Evolutionary conservation across 37 sponge, comb jelly and placozoan species (phyloP).

Genomic region (Haliclona indistincta): DNA sequence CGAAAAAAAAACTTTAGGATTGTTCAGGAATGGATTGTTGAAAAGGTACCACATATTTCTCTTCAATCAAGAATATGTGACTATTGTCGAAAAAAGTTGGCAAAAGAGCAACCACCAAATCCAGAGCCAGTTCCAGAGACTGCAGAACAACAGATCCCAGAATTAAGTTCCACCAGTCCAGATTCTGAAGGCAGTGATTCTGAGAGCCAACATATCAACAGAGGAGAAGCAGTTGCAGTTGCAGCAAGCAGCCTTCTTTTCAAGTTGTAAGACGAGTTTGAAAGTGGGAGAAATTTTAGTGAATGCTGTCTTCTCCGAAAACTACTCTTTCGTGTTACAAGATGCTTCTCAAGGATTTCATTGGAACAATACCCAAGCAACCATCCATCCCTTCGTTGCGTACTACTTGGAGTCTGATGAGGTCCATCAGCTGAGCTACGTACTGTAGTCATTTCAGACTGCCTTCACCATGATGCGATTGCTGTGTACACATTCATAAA

Average conservation of each 20-base stretch:
- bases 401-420: slow-evolving; percentile 14
- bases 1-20: slow-evolving; percentile 5
- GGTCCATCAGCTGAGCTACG: slow-evolving; percentile 24
- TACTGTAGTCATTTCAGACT: slow-evolving; percentile 30
- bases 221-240: too few species aligned
- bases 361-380: slow-evolving; percentile 64
- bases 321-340: slow-evolving; percentile 59
- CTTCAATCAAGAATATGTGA: slow-evolving; percentile 2
- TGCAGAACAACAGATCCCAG: too few species aligned
- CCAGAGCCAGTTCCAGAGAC: neutral
- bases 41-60: slow-evolving; percentile 4
- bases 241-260: slow-evolving; percentile 28
- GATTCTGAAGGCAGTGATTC: too few species aligned
- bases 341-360: slow-evolving; percentile 62
- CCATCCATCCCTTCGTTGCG: slow-evolving; percentile 46
- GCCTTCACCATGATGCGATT: slow-evolving; percentile 31
- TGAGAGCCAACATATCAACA: too few species aligned
- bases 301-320: slow-evolving; percentile 52
- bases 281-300: slow-evolving; percentile 35
- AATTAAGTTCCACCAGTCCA: too few species aligned
- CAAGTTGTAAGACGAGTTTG: slow-evolving; percentile 10
- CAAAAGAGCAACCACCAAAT: neutral
- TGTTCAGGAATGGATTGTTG: slow-evolving; percentile 3
- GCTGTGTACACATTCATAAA: slow-evolving; percentile 33
- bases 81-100: slow-evolving; percentile 13